Conservation (phyloP, 2,113 vertebrate genomes). For the Gyps fulvus region DNA sequence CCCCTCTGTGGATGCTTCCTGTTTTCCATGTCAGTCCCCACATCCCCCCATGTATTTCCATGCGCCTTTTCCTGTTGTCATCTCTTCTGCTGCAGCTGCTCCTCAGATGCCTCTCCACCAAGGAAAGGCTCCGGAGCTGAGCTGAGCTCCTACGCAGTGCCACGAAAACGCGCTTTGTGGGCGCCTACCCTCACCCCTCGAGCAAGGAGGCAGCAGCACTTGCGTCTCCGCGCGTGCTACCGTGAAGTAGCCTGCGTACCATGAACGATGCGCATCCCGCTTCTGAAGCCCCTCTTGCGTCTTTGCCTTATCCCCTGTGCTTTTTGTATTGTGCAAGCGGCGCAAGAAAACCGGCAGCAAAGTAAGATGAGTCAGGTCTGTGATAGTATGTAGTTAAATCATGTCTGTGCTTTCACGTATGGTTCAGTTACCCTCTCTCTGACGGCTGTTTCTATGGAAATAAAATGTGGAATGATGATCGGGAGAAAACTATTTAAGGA, state of each 20-base stretch:
- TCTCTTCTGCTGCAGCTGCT: conserved; percentile 10
- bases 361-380: neutral
- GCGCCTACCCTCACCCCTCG: neutral
- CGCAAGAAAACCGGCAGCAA: neutral
- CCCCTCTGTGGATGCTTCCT: neutral
- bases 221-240: neutral
- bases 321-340: neutral
- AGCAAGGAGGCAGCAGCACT: neutral
- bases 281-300: neutral
- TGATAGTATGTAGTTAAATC: neutral
- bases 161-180: neutral
- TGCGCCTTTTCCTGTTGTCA: conserved; percentile 16
- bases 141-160: neutral
- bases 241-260: accelerated
- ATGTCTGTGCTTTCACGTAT: neutral
- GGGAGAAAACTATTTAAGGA: neutral
- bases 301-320: neutral
- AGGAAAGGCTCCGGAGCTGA: neutral
- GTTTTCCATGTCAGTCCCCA: conserved; percentile 17
- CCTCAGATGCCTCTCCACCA: neutral
- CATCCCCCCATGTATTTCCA: neutral
- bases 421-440: neutral
- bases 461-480: neutral
- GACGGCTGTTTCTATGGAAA: neutral
- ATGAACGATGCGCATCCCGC: too few species aligned